Conservation (phyloP, 2,113 vertebrate species). For the Seriola rivoliana region DNA sequence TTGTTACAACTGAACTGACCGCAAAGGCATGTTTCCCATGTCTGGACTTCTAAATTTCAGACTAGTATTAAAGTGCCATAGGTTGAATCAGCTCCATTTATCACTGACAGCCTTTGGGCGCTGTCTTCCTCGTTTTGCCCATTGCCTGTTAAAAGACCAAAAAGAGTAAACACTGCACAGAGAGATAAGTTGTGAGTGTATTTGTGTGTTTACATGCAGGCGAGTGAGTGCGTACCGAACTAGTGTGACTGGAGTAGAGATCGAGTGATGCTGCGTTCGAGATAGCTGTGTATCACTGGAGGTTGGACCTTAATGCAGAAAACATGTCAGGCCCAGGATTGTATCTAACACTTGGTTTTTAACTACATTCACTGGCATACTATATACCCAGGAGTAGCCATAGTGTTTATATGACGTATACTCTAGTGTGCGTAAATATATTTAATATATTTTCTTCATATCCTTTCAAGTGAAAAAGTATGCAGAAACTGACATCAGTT, state of each 20-base stretch:
- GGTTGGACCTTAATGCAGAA: slow-evolving; percentile 69
- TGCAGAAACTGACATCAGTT: background rate
- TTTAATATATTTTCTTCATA: too few species aligned
- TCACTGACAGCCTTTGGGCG: background rate
- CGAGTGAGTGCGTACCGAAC: slow-evolving; percentile 13
- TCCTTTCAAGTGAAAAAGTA: too few species aligned
- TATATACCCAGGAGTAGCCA: slow-evolving; percentile 16
- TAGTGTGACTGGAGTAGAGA: slow-evolving; percentile 50
- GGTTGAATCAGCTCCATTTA: background rate
- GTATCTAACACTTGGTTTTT: slow-evolving; percentile 27
- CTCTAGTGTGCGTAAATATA: background rate
- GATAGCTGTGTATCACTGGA: slow-evolving; percentile 37
- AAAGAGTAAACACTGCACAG: slow-evolving; percentile 4
- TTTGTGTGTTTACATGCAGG: slow-evolving; percentile 39
- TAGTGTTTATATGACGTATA: background rate
- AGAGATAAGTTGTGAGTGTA: slow-evolving; percentile 17
- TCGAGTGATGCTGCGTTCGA: slow-evolving; percentile 40
- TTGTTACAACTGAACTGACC: background rate
- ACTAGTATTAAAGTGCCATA: background rate
- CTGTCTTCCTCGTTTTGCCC: background rate
- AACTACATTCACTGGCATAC: background rate
- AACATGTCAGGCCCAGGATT: slow-evolving; percentile 52
- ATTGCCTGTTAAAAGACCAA: slow-evolving; percentile 7
- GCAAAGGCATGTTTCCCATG: background rate
- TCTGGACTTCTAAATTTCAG: background rate